phyloP scores from a whole-genome alignment of 2,113 vertebrate species.

The Coturnix japonica region DNA sequence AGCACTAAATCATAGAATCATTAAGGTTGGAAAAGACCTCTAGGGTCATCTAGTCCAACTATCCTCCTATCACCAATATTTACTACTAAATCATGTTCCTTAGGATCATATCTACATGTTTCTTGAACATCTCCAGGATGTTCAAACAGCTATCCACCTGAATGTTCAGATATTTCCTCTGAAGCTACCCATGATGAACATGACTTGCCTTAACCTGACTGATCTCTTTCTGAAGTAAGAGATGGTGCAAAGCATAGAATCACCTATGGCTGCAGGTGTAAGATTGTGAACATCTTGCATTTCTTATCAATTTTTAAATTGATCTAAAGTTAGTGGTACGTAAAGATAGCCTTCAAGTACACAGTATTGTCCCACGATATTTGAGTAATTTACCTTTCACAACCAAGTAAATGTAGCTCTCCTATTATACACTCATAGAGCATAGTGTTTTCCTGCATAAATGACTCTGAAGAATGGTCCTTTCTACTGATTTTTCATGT shows the following conservation, averaged over 20 bases:
- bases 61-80: too few relatives aligned
- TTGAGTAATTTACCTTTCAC: not conserved
- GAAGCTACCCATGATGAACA: not conserved
- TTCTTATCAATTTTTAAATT: not conserved
- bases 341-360: not conserved
- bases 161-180: not conserved
- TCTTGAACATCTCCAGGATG: too few relatives aligned
- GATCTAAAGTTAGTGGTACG: not conserved
- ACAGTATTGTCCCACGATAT: not conserved
- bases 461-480: not conserved
- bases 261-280: not conserved
- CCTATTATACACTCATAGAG: not conserved
- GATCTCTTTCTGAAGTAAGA: not conserved
- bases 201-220: not conserved
- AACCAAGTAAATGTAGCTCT: not conserved
- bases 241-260: not conserved
- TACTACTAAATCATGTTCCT: too few relatives aligned
- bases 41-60: too few relatives aligned
- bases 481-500: not conserved
- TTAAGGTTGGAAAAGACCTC: too few relatives aligned
- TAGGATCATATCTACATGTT: too few relatives aligned
- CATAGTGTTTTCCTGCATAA: not conserved
- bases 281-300: not conserved
- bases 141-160: not conserved
- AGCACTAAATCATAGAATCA: not conserved